Conservation (phyloP, 1,140 invertebrate genomes). For the Lepidurus packardi region DNA sequence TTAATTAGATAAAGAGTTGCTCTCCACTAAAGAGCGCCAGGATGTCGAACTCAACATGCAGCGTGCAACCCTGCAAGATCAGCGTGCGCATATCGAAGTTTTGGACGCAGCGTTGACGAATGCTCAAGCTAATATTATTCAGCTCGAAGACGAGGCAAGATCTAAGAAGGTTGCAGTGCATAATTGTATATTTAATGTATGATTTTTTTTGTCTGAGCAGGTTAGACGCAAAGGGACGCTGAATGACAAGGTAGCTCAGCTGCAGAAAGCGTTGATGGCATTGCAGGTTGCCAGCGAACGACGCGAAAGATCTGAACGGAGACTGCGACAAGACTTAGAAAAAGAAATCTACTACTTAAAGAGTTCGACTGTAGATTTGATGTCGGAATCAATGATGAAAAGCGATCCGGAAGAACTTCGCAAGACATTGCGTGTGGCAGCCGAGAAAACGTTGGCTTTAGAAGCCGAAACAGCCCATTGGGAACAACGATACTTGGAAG, state of each 20-base stretch:
- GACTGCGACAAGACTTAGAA: conserved; percentile 70
- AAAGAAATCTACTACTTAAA: conserved; percentile 61
- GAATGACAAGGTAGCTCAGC: conserved; percentile 59
- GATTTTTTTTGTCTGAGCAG: neutral
- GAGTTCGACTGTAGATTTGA: conserved; percentile 48
- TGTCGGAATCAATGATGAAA: conserved; percentile 39
- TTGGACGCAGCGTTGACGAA: conserved; percentile 84
- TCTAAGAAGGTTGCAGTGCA: neutral
- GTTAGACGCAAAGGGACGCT: conserved; percentile 22
- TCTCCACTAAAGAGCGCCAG: conserved; percentile 77
- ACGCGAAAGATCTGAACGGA: conserved; percentile 74
- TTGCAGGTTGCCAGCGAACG: conserved; percentile 75
- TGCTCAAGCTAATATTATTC: conserved; percentile 79
- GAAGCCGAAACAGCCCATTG: conserved; percentile 78
- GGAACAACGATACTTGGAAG: conserved; percentile 81
- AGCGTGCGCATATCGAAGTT: conserved; percentile 86
- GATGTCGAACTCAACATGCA: conserved; percentile 86
- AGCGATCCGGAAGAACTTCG: conserved; percentile 52
- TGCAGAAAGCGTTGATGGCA: conserved; percentile 75
- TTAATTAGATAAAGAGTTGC: conserved; percentile 73
- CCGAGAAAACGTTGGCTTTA: conserved; percentile 71
- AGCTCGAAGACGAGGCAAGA: conserved; percentile 78
- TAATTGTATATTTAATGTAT: neutral
- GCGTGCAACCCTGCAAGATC: conserved; percentile 79
- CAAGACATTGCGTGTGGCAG: conserved; percentile 61